Evolutionary conservation across 35 echinoderm and acorn worm genomes (phyloP), one percentile per base, ranked within the genome.

Genomic region (Hemicentrotus pulcherrimus): DNA sequence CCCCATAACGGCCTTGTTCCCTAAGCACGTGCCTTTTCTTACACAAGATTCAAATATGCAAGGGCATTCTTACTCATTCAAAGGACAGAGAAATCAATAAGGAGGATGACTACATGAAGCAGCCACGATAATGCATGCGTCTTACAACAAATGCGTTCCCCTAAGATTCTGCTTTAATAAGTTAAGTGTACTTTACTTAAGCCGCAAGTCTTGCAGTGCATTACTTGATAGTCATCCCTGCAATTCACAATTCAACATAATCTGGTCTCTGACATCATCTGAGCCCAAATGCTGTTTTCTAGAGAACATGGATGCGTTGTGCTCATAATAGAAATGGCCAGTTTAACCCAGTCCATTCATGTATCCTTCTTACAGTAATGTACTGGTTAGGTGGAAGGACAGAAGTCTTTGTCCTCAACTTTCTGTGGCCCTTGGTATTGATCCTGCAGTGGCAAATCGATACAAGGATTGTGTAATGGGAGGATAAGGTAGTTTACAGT

Each of bases 11-110:
- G 88, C 88, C 88, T 90, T 90, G 88, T 90, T 33, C 12, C 88
- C 88, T 19, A 47, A 33, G 88, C 88, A 47, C 88, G 88, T 90
- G 88, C 88, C 88, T 35, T 90, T 90, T 90, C 88, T 90, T 90
- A 30, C 88, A 4, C 31, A 90, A 90, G 88, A 90, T 90, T 90
- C 88, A 90, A 90, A 47, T 47, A 33, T 90, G 65, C 22, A n/a
- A 47, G 12, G 11, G 32, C 32, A 90, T 47, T 47, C 88, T 90
- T 90, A 47, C 32, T 90, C 32, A 90, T 35, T 41, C 32, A 33
- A 18, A 47, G 88, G 88, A 90, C 88, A 90, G 45, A 90, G 88
- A 33, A 14, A 90, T 90, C 88, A 90, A 90, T 90, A 32, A 45
- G 32, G 4, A 47, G n/a, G 32, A 41, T 90, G 31, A 41, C 32